phyloP scores from a whole-genome alignment of 2,797 vertebrate species.

The Argyrosomus regius region DNA sequence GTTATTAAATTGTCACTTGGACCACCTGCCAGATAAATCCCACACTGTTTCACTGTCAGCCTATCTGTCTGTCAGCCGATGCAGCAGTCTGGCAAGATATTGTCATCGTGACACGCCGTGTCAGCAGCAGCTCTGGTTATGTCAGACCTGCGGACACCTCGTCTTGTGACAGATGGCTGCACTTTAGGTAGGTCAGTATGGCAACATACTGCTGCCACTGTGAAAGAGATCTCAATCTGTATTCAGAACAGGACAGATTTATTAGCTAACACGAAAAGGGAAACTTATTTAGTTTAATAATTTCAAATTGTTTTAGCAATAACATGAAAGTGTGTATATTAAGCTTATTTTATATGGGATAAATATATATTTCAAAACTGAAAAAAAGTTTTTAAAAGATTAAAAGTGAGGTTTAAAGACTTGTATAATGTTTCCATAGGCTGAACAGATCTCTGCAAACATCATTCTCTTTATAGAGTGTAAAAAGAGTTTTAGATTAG shows the following conservation, averaged over 20 bases:
- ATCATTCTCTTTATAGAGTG: too few species aligned
- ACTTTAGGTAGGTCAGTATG: slow-evolving; percentile 22
- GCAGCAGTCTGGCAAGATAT: slow-evolving; percentile 49
- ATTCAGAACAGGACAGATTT: not conserved
- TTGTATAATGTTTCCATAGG: too few species aligned
- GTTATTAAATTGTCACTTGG: slow-evolving; percentile 2
- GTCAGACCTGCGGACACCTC: slow-evolving; percentile 51
- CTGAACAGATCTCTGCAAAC: too few species aligned
- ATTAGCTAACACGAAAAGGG: not conserved
- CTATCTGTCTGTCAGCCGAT: slow-evolving; percentile 25
- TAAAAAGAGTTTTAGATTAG: too few species aligned
- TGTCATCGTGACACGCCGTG: slow-evolving; percentile 12
- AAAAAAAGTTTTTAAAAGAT: too few species aligned
- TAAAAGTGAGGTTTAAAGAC: too few species aligned
- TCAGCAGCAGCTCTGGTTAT: slow-evolving; percentile 63
- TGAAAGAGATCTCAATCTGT: not conserved
- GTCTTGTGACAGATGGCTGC: slow-evolving; percentile 37
- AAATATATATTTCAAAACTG: too few species aligned
- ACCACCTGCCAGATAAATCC: slow-evolving; percentile 28
- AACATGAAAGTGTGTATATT: too few species aligned
- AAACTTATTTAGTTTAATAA: too few species aligned
- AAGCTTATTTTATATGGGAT: too few species aligned
- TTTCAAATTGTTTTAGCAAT: not conserved
- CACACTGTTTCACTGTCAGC: slow-evolving; percentile 11
- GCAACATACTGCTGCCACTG: not conserved